Evolutionary conservation across 2,888 invertebrate species (phyloP).

Genomic region (Amblyjoppa proteus): DNA sequence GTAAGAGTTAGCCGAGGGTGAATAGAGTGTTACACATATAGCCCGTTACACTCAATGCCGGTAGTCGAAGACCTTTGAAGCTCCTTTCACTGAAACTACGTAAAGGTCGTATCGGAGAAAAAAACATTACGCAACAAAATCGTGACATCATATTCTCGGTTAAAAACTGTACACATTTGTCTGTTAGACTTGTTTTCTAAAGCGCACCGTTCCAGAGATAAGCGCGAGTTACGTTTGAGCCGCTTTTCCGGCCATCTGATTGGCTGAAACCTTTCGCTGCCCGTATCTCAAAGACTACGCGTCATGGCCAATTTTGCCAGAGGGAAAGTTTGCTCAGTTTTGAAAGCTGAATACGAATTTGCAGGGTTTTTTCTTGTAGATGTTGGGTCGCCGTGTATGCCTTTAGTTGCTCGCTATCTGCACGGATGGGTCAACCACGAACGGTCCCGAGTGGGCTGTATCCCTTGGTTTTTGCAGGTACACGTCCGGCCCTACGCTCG

Average conservation of each 20-base stretch:
- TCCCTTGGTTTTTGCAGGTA: constrained; percentile 53
- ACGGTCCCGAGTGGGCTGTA: neutral
- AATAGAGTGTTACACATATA: constrained; percentile 10
- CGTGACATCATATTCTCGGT: neutral
- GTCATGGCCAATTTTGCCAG: neutral
- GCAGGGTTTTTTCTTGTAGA: neutral
- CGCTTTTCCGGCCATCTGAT: neutral
- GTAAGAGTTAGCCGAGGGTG: constrained; percentile 24
- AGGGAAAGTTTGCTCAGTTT: neutral
- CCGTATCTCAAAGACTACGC: neutral
- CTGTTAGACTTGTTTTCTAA: neutral
- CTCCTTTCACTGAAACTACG: neutral
- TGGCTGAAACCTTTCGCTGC: neutral
- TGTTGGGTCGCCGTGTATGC: neutral
- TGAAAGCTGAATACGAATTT: neutral
- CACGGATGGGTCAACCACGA: neutral
- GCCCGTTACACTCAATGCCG: neutral
- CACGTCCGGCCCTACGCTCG: constrained; percentile 37
- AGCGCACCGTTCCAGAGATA: neutral
- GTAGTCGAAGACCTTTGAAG: neutral
- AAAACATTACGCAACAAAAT: neutral
- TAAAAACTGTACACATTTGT: neutral
- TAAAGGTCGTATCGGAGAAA: neutral
- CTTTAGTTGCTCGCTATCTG: neutral
- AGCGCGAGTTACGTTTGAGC: neutral